Evolutionary conservation across 2,797 vertebrate genomes (phyloP).

Genomic region (Euphonia xanthogaster): DNA sequence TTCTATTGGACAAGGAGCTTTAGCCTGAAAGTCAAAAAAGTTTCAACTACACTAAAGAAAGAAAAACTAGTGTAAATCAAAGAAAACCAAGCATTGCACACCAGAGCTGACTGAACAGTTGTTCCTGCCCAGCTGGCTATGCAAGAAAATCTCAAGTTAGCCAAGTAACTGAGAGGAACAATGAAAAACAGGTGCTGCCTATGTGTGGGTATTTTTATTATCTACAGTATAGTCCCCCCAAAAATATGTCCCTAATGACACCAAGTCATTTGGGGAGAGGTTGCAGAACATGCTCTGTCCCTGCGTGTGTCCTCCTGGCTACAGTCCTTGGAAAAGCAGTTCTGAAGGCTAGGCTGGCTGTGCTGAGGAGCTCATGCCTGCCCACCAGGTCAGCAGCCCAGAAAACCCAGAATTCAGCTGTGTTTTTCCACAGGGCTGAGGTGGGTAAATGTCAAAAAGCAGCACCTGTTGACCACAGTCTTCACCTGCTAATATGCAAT

Average conservation of each 20-base stretch:
- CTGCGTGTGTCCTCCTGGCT: accelerated
- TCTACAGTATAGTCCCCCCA: neutral
- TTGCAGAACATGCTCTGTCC: neutral
- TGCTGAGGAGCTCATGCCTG: neutral
- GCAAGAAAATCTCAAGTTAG: neutral
- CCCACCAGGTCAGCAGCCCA: accelerated
- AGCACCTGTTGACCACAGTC: neutral
- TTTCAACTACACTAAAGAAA: neutral
- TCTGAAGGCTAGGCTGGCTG: neutral
- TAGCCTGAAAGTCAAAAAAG: neutral
- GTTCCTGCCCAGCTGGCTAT: neutral
- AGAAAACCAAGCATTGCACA: neutral
- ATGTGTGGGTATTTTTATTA: neutral
- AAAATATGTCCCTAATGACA: neutral
- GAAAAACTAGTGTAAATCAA: neutral
- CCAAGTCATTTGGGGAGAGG: neutral
- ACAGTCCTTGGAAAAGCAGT: neutral
- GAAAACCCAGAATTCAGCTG: neutral
- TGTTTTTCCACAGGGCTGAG: neutral
- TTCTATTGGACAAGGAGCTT: neutral
- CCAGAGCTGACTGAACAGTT: neutral
- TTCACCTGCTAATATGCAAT: accelerated
- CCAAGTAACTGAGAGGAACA: neutral
- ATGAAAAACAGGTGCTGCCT: neutral
- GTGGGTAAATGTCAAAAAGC: neutral